Evolutionary conservation across 2,113 vertebrate species (phyloP).

Genomic region (Emydocephalus ijimae): DNA sequence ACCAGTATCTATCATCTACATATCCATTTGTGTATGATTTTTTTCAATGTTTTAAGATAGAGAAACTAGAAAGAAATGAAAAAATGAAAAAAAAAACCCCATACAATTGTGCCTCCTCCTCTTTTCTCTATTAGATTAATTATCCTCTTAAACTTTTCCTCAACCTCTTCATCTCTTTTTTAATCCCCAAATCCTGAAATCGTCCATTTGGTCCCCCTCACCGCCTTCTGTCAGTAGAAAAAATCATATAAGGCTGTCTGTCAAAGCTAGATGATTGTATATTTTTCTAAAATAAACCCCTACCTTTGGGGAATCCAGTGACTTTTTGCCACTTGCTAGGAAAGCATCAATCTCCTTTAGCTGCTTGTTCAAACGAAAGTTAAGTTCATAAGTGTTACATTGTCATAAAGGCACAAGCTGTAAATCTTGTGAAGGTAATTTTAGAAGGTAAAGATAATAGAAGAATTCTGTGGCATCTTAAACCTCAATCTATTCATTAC

Average conservation of each 20-base stretch:
- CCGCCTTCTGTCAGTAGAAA: not conserved
- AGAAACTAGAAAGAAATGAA: not conserved
- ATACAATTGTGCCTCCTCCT: not conserved
- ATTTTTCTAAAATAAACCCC: too few relatives aligned
- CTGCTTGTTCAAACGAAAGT: not conserved
- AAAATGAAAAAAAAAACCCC: not conserved
- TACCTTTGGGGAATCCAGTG: not conserved
- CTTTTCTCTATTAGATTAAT: not conserved
- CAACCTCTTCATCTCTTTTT: not conserved
- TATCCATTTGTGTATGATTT: too few relatives aligned
- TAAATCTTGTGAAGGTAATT: not conserved
- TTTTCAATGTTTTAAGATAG: not conserved
- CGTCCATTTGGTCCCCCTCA: not conserved
- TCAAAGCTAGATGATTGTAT: not conserved
- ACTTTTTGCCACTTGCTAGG: not conserved
- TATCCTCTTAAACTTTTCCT: not conserved
- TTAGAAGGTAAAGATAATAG: not conserved
- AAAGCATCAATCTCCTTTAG: not conserved
- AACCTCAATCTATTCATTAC: not conserved
- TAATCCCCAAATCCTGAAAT: not conserved
- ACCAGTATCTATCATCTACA: too few relatives aligned
- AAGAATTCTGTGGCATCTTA: not conserved
- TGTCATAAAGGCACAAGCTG: not conserved
- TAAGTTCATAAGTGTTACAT: not conserved
- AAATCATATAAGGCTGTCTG: not conserved